These are phyloP conservation scores for Tryphoninae sp. DNA, from an alignment of 2,888 invertebrate genomes.

Conservation along the genomic window DNA sequence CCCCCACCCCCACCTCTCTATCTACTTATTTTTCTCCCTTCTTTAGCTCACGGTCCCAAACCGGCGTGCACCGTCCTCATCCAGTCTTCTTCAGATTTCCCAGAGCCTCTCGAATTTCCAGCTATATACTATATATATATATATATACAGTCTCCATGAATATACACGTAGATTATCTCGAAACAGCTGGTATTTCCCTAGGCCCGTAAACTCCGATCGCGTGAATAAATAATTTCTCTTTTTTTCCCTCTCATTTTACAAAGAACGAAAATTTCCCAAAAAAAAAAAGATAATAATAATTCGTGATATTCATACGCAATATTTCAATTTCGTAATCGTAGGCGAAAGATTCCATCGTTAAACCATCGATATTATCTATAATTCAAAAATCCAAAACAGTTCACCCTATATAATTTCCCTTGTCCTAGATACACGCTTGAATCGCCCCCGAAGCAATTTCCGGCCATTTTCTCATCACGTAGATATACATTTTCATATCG, in stretches of 20 bases:
- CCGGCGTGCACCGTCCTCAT: slow-evolving; percentile 51
- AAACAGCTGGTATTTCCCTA: slow-evolving; percentile 17
- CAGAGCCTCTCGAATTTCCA: slow-evolving; percentile 41
- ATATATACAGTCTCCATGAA: slow-evolving; percentile 14
- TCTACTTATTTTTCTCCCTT: slow-evolving; percentile 39
- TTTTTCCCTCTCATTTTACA: too few relatives aligned
- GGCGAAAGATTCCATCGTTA: too few relatives aligned
- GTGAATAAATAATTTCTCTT: too few relatives aligned
- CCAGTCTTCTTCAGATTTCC: slow-evolving; percentile 63
- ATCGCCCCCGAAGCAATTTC: too few relatives aligned
- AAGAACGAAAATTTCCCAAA: too few relatives aligned
- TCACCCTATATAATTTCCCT: not conserved
- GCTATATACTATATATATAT: not conserved
- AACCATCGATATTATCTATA: too few relatives aligned
- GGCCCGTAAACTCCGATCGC: not conserved
- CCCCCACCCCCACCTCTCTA: slow-evolving; percentile 60
- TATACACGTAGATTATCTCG: slow-evolving; percentile 8
- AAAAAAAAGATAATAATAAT: too few relatives aligned
- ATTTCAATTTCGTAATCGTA: too few relatives aligned
- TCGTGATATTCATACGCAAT: too few relatives aligned
- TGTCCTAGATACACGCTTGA: not conserved
- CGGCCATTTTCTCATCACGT: too few relatives aligned
- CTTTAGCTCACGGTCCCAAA: slow-evolving; percentile 28
- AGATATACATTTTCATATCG: too few relatives aligned
- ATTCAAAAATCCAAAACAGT: too few relatives aligned